Evolutionary conservation across 1,140 invertebrate genomes (phyloP).

Genomic region (Hypothenemus hampei): DNA sequence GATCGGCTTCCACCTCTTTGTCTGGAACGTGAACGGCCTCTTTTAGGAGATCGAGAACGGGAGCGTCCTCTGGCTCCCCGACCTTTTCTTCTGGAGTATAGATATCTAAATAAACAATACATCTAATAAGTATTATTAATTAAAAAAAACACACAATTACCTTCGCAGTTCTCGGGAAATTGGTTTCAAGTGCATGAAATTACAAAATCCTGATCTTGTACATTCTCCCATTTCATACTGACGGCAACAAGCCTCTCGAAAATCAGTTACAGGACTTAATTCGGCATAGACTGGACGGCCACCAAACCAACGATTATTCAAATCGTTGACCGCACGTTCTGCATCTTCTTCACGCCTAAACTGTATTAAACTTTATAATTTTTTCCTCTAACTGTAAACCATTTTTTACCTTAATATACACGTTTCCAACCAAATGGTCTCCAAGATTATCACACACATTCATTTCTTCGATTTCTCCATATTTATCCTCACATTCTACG

Average conservation of each 20-base stretch:
- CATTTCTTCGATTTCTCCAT: conserved; percentile 99
- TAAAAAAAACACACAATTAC: conserved; percentile 47
- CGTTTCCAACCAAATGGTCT: conserved; percentile 97
- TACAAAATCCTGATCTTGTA: conserved; percentile 96
- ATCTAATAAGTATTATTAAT: background rate
- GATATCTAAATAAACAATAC: conserved; percentile 48
- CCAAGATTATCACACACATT: conserved; percentile 99
- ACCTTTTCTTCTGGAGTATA: conserved; percentile 55
- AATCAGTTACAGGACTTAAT: conserved; percentile 97
- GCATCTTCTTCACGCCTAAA: conserved; percentile 98
- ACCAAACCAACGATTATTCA: conserved; percentile 99
- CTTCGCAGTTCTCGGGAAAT: conserved; percentile 89
- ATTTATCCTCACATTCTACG: conserved; percentile 97
- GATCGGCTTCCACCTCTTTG: conserved; percentile 43
- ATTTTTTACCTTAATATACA: conserved; percentile 96
- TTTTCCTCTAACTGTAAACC: background rate
- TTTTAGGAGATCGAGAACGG: conserved; percentile 45
- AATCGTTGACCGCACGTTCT: conserved; percentile 91
- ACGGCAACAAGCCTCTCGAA: conserved; percentile 96
- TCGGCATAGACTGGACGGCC: conserved; percentile 97
- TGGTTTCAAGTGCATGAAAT: conserved; percentile 99
- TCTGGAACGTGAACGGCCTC: conserved; percentile 46
- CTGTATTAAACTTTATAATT: conserved; percentile 47
- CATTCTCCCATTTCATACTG: conserved; percentile 99
- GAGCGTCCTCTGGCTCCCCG: conserved; percentile 39